Conservation (phyloP, 2,113 vertebrate genomes). For the Lipophrys pholis region DNA sequence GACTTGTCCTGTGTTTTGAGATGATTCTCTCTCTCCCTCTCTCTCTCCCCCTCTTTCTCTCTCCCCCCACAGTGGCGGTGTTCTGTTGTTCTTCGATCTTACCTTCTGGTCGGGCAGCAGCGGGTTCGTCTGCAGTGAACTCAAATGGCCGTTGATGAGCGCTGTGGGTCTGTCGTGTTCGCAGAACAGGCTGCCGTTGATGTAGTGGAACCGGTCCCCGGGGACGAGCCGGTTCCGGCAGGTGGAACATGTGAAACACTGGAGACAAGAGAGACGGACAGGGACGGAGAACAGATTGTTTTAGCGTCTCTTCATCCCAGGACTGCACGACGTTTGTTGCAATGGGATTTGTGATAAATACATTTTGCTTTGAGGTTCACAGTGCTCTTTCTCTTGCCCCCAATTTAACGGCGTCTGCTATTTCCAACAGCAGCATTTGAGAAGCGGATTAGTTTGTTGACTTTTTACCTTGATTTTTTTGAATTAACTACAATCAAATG, state of each 20-base stretch:
- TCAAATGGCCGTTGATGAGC: conserved; percentile 99
- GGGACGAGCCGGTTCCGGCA: conserved; percentile 99
- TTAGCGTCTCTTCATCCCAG: too few relatives aligned
- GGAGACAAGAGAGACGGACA: conserved; percentile 24
- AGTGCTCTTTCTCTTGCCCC: too few relatives aligned
- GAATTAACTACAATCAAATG: too few relatives aligned
- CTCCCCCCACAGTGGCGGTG: conserved; percentile 7
- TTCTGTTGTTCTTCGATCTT: conserved; percentile 60
- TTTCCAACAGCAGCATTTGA: too few relatives aligned
- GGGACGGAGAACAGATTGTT: conserved; percentile 19
- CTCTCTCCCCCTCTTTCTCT: neutral
- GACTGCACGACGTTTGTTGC: too few relatives aligned
- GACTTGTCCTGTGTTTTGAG: conserved; percentile 34
- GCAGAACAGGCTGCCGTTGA: conserved; percentile 99
- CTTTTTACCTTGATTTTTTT: too few relatives aligned
- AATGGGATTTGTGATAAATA: too few relatives aligned
- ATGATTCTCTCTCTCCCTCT: neutral
- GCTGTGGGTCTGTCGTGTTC: conserved; percentile 99
- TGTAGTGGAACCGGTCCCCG: conserved; percentile 99
- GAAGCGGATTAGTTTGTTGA: too few relatives aligned
- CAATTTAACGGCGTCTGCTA: too few relatives aligned
- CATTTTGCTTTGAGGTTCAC: too few relatives aligned
- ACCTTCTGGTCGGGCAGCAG: conserved; percentile 99
- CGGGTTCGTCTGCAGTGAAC: conserved; percentile 99
- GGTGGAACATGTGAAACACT: conserved; percentile 99